Evolutionary conservation across 2,797 vertebrate species (phyloP), one percentile per base, ranked within the genome.

Genomic region (Protosalanx chinensis): DNA sequence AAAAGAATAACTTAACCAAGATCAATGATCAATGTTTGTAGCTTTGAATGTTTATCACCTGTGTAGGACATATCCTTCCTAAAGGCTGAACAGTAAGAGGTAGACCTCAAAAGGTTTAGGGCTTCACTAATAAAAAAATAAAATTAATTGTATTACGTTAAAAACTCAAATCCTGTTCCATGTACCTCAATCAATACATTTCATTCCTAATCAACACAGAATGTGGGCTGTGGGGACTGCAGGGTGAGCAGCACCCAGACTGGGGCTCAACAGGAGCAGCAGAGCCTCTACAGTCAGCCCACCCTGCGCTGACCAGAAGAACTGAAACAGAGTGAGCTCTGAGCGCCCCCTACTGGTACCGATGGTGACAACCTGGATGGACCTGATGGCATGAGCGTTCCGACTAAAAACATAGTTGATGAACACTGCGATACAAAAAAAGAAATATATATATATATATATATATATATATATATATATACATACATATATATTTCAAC

Each of bases 291-390:
- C 63, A 37, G 63, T 27, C 18, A 18, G 35, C n/a, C 32, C 30
- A 5, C 20, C 15, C 30, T 3, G 20, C 60, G 41, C 33, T 33
- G 23, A 27, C 51, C 29, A 29, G 27, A 30, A 30, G 15, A 10
- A 10, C 70, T 30, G 70, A 72, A 30, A 27, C 75, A 58, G 33
- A 66, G 78, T 91, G 93, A 93, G 86, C 82, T 94, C 89, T 88
- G 92, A 93, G 94, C 92, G 90, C 95, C 96, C 95, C 93, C 95
- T 96, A 91, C 95, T 93, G 96, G 87, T 82, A 10, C 0, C 33
- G 58, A 5, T n/a, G 20, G 32, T 41, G 58, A 62, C 35, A 67
- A 33, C 20, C 46, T 13, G 18, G 18, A 61, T 53, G 35, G 66
- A 60, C 37, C 49, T 37, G 51, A 16, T 29, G 12, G 51, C 6